phyloP scores from a whole-genome alignment of 2,888 invertebrate genomes.

The Leucania comma region DNA sequence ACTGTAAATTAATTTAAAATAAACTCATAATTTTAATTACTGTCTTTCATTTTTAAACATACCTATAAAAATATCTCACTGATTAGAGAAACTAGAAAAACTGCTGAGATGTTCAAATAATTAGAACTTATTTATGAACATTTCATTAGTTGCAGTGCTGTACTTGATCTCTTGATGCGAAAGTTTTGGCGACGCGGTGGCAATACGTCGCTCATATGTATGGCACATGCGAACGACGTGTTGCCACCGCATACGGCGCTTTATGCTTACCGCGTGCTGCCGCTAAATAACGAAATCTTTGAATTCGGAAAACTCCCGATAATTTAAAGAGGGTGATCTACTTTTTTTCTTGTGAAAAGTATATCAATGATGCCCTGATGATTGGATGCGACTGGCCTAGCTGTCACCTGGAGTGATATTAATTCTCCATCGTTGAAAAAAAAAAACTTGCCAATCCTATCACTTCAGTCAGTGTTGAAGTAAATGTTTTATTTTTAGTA shows the following conservation, averaged over 20 bases:
- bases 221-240: too few relatives aligned
- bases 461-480: too few relatives aligned
- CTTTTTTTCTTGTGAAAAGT: conserved; percentile 78
- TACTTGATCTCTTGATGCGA: too few relatives aligned
- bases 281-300: conserved; percentile 66
- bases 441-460: too few relatives aligned
- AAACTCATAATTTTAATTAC: neutral
- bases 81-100: neutral
- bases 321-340: conserved; percentile 66
- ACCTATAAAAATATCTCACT: neutral
- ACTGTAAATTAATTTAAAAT: too few relatives aligned
- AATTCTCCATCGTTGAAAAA: too few relatives aligned
- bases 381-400: conserved; percentile 80
- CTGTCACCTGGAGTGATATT: conserved; percentile 80
- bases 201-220: conserved; percentile 77
- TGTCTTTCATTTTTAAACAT: neutral
- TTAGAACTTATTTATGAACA: too few relatives aligned
- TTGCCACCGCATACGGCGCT: too few relatives aligned
- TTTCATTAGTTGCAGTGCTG: too few relatives aligned
- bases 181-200: conserved; percentile 73
- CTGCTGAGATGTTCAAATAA: neutral
- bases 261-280: conserved; percentile 79
- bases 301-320: conserved; percentile 49
- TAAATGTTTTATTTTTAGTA: too few relatives aligned
- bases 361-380: conserved; percentile 73